Conservation (phyloP, 2,888 invertebrate genomes). For the Plebejus melissa region DNA sequence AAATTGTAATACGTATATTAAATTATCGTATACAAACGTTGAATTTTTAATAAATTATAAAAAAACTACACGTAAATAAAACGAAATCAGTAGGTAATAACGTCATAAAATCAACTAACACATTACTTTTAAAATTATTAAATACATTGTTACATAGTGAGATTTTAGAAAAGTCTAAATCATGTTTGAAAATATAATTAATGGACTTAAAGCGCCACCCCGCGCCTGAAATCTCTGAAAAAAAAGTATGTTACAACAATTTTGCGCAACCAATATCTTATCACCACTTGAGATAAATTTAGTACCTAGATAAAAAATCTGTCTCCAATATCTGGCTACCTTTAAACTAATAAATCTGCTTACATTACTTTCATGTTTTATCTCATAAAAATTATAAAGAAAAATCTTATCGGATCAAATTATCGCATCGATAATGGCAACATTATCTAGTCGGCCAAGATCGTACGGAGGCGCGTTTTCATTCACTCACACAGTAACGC, state of each 20-base stretch:
- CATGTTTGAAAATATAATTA: neutral
- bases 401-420: constrained; percentile 30
- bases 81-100: too few relatives aligned
- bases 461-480: constrained; percentile 49
- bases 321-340: neutral
- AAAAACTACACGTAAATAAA: too few relatives aligned
- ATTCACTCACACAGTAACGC: constrained; percentile 71
- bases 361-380: neutral
- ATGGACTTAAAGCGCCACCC: neutral
- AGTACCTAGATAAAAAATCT: neutral
- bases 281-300: neutral
- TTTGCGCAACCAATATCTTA: neutral
- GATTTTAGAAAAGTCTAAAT: neutral
- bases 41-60: too few relatives aligned
- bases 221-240: neutral
- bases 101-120: too few relatives aligned
- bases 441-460: constrained; percentile 35
- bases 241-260: neutral
- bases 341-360: neutral
- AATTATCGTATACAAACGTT: too few relatives aligned
- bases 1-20: too few relatives aligned
- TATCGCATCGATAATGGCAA: constrained; percentile 33
- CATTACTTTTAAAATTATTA: too few relatives aligned
- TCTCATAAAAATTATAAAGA: neutral
- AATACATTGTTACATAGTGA: neutral